Base-by-base conservation (phyloP, 2,113 vertebrate genomes). In the Crocuta crocuta region DNA sequence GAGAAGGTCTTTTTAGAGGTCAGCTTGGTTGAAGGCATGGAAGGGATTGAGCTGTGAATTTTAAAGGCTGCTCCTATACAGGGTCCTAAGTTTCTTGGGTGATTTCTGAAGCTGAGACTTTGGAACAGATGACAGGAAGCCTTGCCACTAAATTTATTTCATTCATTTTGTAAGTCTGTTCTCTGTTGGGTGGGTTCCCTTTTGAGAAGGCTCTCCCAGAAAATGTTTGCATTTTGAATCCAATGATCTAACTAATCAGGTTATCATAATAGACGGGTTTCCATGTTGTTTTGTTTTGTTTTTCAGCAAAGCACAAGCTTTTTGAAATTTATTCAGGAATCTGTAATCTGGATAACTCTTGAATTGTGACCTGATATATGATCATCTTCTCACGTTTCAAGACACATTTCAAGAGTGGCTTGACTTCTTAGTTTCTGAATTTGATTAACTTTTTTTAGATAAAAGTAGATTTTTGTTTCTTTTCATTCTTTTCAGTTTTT, bases 171-270 rank as follows among this genome's bases (percentile, higher is more conserved):
- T 21, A 68, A 61, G 28, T 91, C 45, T 91, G 63, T 68, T 87
- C 31, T 35, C 12, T 63, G 12, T 82, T 94, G n/a, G 61, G 35
- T 61, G 65, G 74, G 28, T 96, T 96, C 35, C 65, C 24, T 89
- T 81, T 91, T 45, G 78, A 50, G 16, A 2, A 55, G n/a, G 58
- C 83, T 86, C 12, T 83, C 73, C 70, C 84, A 39, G 78, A 78
- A 92, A 81, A 63, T n/a, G 13, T 80, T 96, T 89, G 92, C 17
- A 53, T 85, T 97, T 94, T 94, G 45, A 94, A 74, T 61, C 71
- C 1, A 83, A 48, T 53, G 55, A 93, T 83, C 16, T 78, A 79
- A 95, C 39, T 84, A 87, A 50, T 95, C 45, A 68, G 65, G 7
- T 66, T 90, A 66, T 80, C 61, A 73, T n/a, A 66, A 74, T 43